phyloP scores from a whole-genome alignment of 1,140 invertebrate genomes.

The Hylyphantes graminicola region DNA sequence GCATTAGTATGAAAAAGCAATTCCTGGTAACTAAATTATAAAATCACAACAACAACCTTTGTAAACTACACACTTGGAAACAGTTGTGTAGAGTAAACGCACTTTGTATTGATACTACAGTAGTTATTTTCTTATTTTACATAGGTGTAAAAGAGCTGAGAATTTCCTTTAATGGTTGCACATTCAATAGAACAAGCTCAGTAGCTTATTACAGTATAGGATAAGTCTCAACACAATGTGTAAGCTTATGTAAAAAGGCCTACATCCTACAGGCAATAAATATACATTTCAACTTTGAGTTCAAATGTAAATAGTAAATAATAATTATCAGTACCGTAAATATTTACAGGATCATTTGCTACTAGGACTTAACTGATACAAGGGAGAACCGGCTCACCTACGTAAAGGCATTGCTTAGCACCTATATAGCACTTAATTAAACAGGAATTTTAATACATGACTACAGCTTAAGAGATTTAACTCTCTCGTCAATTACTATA shows the following conservation, averaged over 20 bases:
- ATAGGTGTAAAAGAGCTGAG: no score
- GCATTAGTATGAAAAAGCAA: no score
- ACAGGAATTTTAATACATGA: slow-evolving; percentile 33
- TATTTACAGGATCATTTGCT: slow-evolving; percentile 25
- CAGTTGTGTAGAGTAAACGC: no score
- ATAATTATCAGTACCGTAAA: slow-evolving; percentile 7
- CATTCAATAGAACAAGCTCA: no score
- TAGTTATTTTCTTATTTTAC: no score
- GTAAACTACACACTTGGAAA: no score
- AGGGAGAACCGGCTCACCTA: slow-evolving; percentile 51
- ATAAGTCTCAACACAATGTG: slow-evolving; percentile 7
- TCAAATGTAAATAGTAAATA: not conserved
- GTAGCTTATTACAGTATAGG: no score
- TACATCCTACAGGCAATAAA: slow-evolving; percentile 16
- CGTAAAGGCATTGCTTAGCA: slow-evolving; percentile 21
- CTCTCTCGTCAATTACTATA: slow-evolving; percentile 21
- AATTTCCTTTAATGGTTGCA: no score
- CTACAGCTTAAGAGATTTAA: slow-evolving; percentile 27
- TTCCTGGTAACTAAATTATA: no score
- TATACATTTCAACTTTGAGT: not conserved
- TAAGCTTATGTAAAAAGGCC: slow-evolving; percentile 8
- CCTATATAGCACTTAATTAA: slow-evolving; percentile 41
- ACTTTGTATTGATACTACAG: no score
- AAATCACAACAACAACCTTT: no score
- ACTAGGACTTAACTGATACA: slow-evolving; percentile 3